Percentiles rank a stretch among this genome's conserved stretches.
Conservation (phyloP, 2,888 invertebrate species). For the Drosophila putrida region DNA sequence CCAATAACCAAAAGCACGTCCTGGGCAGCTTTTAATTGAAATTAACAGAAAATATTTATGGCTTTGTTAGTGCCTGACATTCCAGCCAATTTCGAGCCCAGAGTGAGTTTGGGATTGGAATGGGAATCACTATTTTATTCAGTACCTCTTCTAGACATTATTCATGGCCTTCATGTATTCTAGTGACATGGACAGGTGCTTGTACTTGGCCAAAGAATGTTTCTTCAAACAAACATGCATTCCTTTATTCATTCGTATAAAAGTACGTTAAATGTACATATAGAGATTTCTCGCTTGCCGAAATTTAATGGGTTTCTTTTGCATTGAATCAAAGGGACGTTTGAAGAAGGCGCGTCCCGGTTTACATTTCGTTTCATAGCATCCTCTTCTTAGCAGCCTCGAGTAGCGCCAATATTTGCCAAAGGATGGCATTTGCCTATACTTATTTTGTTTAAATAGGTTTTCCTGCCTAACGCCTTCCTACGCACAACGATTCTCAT, state of each 20-base stretch:
- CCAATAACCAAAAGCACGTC: slow-evolving; percentile 38
- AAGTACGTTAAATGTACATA: slow-evolving; percentile 8
- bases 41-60: slow-evolving; percentile 75
- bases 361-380: slow-evolving; percentile 36
- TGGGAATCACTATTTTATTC: slow-evolving; percentile 56
- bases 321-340: slow-evolving; percentile 31
- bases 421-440: slow-evolving; percentile 73
- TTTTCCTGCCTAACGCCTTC: slow-evolving; percentile 49
- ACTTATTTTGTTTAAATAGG: slow-evolving; percentile 80
- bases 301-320: slow-evolving; percentile 54
- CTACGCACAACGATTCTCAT: slow-evolving; percentile 40
- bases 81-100: slow-evolving; percentile 38
- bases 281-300: slow-evolving; percentile 47
- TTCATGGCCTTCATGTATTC: slow-evolving; percentile 47
- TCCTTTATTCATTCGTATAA: slow-evolving; percentile 19
- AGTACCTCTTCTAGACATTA: slow-evolving; percentile 54
- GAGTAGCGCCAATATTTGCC: slow-evolving; percentile 66
- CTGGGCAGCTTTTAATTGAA: slow-evolving; percentile 60
- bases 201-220: slow-evolving; percentile 16
- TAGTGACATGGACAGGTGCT: slow-evolving; percentile 44
- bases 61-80: slow-evolving; percentile 58
- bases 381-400: slow-evolving; percentile 11
- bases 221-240: background rate
- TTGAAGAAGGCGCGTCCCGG: slow-evolving; percentile 35
- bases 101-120: background rate